Conservation (phyloP, 2,888 invertebrate species). For the Macroteleia sp. region DNA sequence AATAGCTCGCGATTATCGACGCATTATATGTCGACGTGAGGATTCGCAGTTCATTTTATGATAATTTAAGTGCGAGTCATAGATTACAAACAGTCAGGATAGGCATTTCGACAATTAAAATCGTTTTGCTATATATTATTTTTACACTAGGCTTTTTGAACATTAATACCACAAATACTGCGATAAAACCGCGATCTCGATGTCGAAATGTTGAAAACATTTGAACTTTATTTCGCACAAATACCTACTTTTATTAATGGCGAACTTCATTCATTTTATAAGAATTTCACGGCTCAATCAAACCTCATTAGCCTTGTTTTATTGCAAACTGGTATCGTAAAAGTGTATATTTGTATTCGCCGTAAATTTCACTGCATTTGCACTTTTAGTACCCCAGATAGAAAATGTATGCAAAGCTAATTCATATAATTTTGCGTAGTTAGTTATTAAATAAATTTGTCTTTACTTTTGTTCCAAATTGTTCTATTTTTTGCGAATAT, state of each 20-base stretch:
- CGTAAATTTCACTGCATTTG: conserved; percentile 36
- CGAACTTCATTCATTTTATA: conserved; percentile 33
- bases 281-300: conserved; percentile 44
- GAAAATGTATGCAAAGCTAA: conserved; percentile 33
- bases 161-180: not conserved
- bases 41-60: conserved; percentile 45
- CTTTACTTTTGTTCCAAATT: not conserved
- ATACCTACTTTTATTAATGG: conserved; percentile 42
- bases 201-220: conserved; percentile 14
- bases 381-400: conserved; percentile 23
- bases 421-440: conserved; percentile 13
- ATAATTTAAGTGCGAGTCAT: conserved; percentile 12
- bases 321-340: conserved; percentile 33
- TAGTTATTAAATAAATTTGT: conserved; percentile 37
- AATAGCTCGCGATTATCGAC: conserved; percentile 64
- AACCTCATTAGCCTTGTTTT: conserved; percentile 38
- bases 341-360: conserved; percentile 22
- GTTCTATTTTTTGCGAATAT: not conserved
- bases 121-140: not conserved
- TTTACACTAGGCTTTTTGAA: not conserved
- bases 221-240: conserved; percentile 36
- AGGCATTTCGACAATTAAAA: conserved; percentile 13
- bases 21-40: conserved; percentile 34
- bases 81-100: not conserved
- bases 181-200: not conserved